phyloP scores from a whole-genome alignment of 2,888 invertebrate species.

The Norana najaformis region DNA sequence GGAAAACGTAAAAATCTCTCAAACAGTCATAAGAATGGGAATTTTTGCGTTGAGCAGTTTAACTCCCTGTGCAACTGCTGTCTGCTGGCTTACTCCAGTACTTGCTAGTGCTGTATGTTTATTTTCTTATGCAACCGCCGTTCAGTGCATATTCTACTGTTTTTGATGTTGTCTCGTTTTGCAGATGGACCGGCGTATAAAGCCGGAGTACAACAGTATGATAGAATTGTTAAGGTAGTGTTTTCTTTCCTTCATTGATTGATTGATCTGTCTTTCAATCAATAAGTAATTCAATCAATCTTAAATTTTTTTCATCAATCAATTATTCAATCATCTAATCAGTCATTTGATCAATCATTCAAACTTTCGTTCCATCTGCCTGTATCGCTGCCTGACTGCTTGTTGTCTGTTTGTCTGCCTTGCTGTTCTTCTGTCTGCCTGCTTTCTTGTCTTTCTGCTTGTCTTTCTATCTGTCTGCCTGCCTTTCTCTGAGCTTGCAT shows the following conservation, averaged over 20 bases:
- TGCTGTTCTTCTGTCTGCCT: too few species aligned
- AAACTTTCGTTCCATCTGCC: too few species aligned
- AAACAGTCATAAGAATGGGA: neutral
- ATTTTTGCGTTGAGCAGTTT: neutral
- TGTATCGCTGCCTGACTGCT: too few species aligned
- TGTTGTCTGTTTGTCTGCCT: too few species aligned
- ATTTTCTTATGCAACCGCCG: neutral
- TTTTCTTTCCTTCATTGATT: too few species aligned
- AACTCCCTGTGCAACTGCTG: neutral
- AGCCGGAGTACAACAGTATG: constrained; percentile 87
- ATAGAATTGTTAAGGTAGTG: constrained; percentile 84
- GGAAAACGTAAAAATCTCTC: neutral
- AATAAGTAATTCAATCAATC: neutral
- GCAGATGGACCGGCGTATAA: constrained; percentile 87
- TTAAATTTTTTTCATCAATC: too few species aligned
- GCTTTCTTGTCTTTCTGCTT: too few species aligned
- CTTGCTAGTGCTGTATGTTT: neutral
- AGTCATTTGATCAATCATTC: neutral
- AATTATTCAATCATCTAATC: neutral
- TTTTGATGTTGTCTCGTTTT: constrained; percentile 53
- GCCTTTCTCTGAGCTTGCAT: too few species aligned
- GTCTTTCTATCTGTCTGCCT: too few species aligned
- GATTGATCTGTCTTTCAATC: constrained; percentile 25
- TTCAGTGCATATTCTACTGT: neutral
- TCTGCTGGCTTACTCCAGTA: neutral